Evolutionary conservation across 2,113 vertebrate genomes (phyloP).

Genomic region (Lepus timidus): DNA sequence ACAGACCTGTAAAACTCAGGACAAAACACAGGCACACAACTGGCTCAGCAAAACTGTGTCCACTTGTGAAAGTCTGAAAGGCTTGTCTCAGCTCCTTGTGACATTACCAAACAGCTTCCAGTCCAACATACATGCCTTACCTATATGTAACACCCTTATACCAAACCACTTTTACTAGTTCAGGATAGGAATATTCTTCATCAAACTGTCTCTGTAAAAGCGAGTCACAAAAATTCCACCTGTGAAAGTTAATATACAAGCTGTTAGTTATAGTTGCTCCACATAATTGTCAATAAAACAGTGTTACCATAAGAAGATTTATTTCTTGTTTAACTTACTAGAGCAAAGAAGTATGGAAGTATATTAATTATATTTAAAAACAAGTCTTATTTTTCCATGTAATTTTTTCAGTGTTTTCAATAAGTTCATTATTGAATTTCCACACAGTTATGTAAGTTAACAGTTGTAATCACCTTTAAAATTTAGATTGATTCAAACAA

Average conservation of each 20-base stretch:
- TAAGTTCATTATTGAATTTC: slow-evolving; percentile 4
- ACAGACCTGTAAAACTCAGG: background rate
- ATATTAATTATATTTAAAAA: slow-evolving; percentile 32
- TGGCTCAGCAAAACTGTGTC: background rate
- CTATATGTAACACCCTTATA: slow-evolving; percentile 91
- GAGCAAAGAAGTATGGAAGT: background rate
- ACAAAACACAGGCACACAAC: background rate
- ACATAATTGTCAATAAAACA: slow-evolving; percentile 43
- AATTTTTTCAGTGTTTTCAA: slow-evolving; percentile 21
- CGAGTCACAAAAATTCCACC: slow-evolving; percentile 90
- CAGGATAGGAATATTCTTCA: slow-evolving; percentile 78
- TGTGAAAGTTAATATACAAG: slow-evolving; percentile 80
- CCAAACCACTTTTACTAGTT: slow-evolving; percentile 92
- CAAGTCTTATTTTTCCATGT: background rate
- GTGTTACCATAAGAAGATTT: background rate
- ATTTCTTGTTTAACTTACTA: slow-evolving; percentile 21
- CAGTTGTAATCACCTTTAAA: slow-evolving; percentile 41
- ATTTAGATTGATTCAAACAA: slow-evolving; percentile 7
- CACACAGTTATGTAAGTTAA: background rate
- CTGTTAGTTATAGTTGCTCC: background rate
- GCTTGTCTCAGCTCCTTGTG: background rate
- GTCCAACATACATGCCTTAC: slow-evolving; percentile 79
- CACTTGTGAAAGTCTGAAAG: background rate
- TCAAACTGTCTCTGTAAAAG: slow-evolving; percentile 79
- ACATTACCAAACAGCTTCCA: background rate